Conservation (phyloP, 2,113 vertebrate genomes). For the Nothocercus julius region DNA sequence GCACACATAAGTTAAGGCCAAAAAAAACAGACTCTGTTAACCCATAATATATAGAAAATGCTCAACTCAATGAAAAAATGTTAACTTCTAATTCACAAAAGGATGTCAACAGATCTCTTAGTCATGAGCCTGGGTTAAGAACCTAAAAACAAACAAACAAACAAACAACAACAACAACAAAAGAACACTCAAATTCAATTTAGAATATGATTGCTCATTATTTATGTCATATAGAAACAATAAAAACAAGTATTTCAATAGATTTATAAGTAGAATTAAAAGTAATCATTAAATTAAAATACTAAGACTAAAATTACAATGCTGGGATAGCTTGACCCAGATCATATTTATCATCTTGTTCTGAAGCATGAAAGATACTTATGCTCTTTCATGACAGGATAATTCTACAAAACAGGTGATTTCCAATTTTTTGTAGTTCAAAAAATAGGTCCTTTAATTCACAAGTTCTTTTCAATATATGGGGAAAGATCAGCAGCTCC, state of each 20-base stretch:
- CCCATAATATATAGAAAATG: background rate
- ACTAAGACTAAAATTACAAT: background rate
- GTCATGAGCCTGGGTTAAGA: background rate
- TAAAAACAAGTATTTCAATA: background rate
- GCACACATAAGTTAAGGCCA: background rate
- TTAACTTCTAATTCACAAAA: accelerated
- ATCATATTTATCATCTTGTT: background rate
- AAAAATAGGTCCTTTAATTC: background rate
- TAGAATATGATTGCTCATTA: background rate
- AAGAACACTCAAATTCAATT: background rate
- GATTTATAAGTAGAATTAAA: background rate
- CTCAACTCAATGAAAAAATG: background rate
- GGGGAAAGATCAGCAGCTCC: background rate
- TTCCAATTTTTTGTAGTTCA: background rate
- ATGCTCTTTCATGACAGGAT: background rate
- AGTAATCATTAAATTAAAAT: background rate
- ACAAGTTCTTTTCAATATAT: background rate
- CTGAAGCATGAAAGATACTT: background rate
- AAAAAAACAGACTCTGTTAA: accelerated
- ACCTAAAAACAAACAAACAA: background rate
- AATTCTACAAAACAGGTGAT: background rate
- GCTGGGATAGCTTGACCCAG: background rate
- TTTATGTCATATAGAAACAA: background rate
- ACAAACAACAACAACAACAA: too few species aligned
- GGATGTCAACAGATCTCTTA: background rate